Base-by-base conservation (phyloP, 2,113 vertebrate species). In the Rhinopomastus cyanomelas region DNA sequence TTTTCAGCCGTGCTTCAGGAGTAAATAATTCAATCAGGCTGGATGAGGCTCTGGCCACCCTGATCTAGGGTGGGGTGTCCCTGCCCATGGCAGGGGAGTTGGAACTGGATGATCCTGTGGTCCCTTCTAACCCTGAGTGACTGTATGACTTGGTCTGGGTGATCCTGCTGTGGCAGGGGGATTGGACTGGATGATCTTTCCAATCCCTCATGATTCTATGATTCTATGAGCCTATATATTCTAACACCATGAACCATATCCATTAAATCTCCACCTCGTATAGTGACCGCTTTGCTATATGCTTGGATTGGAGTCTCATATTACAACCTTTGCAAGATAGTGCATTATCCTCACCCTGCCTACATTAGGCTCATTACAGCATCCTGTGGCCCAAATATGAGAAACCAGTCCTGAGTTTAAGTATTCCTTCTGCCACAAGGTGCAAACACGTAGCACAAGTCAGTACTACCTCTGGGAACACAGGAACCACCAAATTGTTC, bases 21-120 rank as follows among this genome's bases (percentile, higher is more conserved):
- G 86, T 88, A 93, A 93, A 92, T 94, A 91, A 95, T 39, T 87
- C 82, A 93, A n/a, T n/a, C n/a, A n/a, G n/a, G n/a, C n/a, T n/a
- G n/a, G n/a, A n/a, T n/a, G n/a, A n/a, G n/a, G n/a, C n/a, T n/a
- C n/a, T n/a, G n/a, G n/a, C n/a, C n/a, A n/a, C n/a, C n/a, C n/a
- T n/a, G n/a, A n/a, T n/a, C n/a, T n/a, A n/a, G n/a, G n/a, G n/a
- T n/a, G n/a, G n/a, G n/a, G n/a, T n/a, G n/a, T n/a, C n/a, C n/a
- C n/a, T n/a, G n/a, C n/a, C n/a, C n/a, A n/a, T n/a, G n/a, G n/a
- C n/a, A n/a, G n/a, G n/a, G n/a, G n/a, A n/a, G n/a, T n/a, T n/a
- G n/a, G n/a, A n/a, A n/a, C n/a, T n/a, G n/a, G n/a, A n/a, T n/a
- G n/a, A n/a, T n/a, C n/a, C n/a, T n/a, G n/a, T n/a, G n/a, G n/a